phyloP scores from a whole-genome alignment of 2,113 vertebrate species.

The Mus musculus region DNA sequence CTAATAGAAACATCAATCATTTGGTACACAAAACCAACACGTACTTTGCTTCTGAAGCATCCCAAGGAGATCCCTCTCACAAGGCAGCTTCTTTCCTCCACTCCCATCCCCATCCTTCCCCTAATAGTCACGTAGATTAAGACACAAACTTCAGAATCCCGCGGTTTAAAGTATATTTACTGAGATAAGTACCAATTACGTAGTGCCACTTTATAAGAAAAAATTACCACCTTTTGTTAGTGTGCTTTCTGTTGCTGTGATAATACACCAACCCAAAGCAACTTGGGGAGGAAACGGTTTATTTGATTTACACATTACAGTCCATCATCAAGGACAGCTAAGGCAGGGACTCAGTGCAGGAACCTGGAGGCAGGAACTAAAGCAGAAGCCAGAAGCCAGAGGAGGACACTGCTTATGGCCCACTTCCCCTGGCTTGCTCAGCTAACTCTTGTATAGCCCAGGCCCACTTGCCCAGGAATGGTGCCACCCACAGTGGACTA shows the following conservation, averaged over 20 bases:
- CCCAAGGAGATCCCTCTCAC: neutral
- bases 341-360: neutral
- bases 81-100: neutral
- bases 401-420: neutral
- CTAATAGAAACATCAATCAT: neutral
- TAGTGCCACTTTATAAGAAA: too few relatives aligned
- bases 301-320: neutral
- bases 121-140: neutral
- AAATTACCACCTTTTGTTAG: neutral
- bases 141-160: neutral
- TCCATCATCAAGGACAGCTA: neutral
- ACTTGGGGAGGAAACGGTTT: neutral
- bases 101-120: neutral
- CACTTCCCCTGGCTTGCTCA: neutral
- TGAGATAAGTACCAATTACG: conserved; percentile 4
- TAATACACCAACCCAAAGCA: neutral
- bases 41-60: neutral
- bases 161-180: neutral
- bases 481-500: neutral
- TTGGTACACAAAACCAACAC: neutral
- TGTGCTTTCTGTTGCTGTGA: neutral
- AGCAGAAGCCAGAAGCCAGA: neutral
- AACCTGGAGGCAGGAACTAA: neutral
- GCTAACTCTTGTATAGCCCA: neutral
- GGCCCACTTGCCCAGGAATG: neutral